Percentiles rank a stretch among this genome's conserved stretches.
These are phyloP conservation scores for Tiliacea aurago DNA, from an alignment of 2,888 invertebrate genomes.

Conservation along the genomic window DNA sequence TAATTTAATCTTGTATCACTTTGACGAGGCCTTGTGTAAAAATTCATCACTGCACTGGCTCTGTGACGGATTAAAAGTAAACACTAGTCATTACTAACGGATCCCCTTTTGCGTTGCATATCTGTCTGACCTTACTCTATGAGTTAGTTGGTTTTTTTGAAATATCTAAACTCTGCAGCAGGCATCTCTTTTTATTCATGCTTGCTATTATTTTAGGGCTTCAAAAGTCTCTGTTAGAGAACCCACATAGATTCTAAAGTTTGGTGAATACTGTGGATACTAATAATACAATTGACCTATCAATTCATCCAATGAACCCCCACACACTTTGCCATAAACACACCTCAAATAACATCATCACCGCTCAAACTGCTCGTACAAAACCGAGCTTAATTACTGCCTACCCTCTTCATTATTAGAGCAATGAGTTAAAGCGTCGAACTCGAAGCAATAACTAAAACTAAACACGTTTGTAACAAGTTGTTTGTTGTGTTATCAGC, in stretches of 20 bases:
- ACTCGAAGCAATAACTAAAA: conserved; percentile 89
- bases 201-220: background rate
- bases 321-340: background rate
- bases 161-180: background rate
- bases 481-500: conserved; percentile 90
- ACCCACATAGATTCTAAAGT: background rate
- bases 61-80: conserved; percentile 67
- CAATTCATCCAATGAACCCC: background rate
- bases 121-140: conserved; percentile 1
- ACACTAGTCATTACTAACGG: conserved; percentile 56
- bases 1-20: conserved; percentile 86
- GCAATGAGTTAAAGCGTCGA: conserved; percentile 89
- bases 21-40: conserved; percentile 80
- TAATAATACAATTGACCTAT: too few species aligned
- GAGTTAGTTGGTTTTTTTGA: conserved; percentile 6
- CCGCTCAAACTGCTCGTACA: conserved; percentile 63
- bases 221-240: background rate
- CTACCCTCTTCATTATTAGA: conserved; percentile 87
- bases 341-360: conserved; percentile 52
- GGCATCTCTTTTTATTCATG: background rate
- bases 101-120: conserved; percentile 28
- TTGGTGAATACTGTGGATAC: too few species aligned
- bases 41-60: conserved; percentile 66
- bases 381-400: conserved; percentile 83
- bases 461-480: conserved; percentile 91